phyloP scores from a whole-genome alignment of 92 coral and sea anemone genomes.

The Palythoa grandiflora region DNA sequence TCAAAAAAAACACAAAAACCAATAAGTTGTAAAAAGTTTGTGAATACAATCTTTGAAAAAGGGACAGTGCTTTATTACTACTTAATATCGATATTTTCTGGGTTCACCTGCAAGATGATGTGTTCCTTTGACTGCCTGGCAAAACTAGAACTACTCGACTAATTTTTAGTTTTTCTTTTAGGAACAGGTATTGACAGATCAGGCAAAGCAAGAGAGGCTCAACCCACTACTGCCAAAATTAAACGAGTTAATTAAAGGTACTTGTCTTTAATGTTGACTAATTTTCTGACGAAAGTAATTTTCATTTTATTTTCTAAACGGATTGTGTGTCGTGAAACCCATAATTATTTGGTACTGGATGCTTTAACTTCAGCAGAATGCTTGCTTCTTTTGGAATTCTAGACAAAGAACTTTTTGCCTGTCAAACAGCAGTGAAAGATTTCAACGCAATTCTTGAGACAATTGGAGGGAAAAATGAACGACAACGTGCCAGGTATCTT shows the following conservation, averaged over 20 bases:
- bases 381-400: neutral
- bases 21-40: too few relatives aligned
- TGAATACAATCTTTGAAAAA: too few relatives aligned
- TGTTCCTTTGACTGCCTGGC: too few relatives aligned
- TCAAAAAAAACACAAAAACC: too few relatives aligned
- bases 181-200: conserved; percentile 82
- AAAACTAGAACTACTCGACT: neutral
- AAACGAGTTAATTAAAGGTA: conserved; percentile 78
- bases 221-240: conserved; percentile 83
- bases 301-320: too few relatives aligned
- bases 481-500: conserved; percentile 86
- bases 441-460: conserved; percentile 81
- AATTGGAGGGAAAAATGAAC: conserved; percentile 86
- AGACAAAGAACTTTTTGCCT: conserved; percentile 87
- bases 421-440: conserved; percentile 82
- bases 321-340: neutral
- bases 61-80: too few relatives aligned
- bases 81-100: too few relatives aligned
- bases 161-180: conserved; percentile 4
- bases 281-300: too few relatives aligned
- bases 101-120: too few relatives aligned
- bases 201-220: conserved; percentile 82
- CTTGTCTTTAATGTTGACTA: neutral
- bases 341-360: neutral
- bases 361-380: neutral